Evolutionary conservation across 1,140 invertebrate species (phyloP).

Genomic region (Euschistus heros): DNA sequence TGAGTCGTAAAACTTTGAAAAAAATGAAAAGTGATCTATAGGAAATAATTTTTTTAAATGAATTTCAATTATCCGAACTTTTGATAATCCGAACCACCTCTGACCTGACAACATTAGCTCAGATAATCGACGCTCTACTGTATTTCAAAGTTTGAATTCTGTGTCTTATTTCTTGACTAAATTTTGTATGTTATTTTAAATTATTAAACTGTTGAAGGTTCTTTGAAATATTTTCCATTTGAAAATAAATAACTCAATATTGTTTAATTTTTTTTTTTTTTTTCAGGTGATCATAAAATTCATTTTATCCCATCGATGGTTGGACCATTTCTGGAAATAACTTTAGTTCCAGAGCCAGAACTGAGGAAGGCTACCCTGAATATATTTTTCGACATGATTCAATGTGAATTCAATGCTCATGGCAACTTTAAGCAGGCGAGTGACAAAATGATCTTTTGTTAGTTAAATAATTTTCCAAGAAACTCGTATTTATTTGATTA

Average conservation of each 20-base stretch:
- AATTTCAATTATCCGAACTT: too few species aligned
- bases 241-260: neutral
- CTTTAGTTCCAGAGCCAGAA: constrained; percentile 77
- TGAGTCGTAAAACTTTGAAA: too few species aligned
- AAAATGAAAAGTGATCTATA: too few species aligned
- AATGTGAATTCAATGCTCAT: constrained; percentile 71
- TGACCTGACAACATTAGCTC: too few species aligned
- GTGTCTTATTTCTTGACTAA: too few species aligned
- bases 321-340: constrained; percentile 87
- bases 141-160: too few species aligned
- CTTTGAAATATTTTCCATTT: neutral
- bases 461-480: neutral
- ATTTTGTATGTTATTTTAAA: too few species aligned
- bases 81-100: too few species aligned
- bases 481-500: neutral
- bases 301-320: constrained; percentile 89
- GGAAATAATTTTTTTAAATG: too few species aligned
- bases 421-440: constrained; percentile 68
- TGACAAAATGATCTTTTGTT: neutral
- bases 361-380: constrained; percentile 82
- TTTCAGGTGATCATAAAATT: constrained; percentile 60
- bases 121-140: too few species aligned
- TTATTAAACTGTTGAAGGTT: neutral
- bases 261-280: constrained; percentile 14
- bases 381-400: constrained; percentile 96